Conservation (phyloP, 2,797 vertebrate genomes). For the Lepus oiostolus region DNA sequence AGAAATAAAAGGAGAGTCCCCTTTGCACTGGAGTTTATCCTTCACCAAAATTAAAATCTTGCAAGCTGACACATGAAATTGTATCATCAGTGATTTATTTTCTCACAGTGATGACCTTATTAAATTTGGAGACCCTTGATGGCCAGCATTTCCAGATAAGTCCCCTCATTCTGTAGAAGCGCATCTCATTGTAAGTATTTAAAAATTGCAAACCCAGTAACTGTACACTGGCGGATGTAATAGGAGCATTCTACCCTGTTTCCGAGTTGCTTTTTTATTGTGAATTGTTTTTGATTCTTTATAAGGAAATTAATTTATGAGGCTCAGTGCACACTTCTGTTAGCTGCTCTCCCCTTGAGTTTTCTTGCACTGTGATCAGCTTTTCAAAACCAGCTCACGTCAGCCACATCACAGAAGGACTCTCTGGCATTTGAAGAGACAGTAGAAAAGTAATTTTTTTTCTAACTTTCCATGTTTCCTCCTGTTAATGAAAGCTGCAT, state of each 20-base stretch:
- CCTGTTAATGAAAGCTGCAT: background rate
- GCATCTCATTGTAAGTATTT: background rate
- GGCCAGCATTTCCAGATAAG: background rate
- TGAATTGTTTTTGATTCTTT: background rate
- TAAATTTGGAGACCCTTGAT: background rate
- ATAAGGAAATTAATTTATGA: background rate
- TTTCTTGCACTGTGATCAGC: background rate
- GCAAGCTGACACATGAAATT: background rate
- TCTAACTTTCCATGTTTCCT: background rate
- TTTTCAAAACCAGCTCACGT: background rate
- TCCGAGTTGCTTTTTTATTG: background rate
- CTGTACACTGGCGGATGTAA: background rate
- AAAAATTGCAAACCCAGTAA: background rate
- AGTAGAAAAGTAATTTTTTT: background rate
- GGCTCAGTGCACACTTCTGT: background rate
- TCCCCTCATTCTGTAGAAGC: background rate
- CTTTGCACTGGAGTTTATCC: background rate
- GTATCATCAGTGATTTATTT: conserved; percentile 17
- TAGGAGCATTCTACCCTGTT: background rate
- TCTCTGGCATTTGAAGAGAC: background rate
- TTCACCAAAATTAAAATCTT: background rate
- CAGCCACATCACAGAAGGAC: background rate
- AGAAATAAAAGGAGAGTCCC: background rate
- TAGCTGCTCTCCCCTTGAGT: background rate
- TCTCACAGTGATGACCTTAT: background rate